Percentiles rank a stretch among this genome's conserved stretches.
phyloP scores from a whole-genome alignment of 2,113 vertebrate species.

The Kryptolebias marmoratus region DNA sequence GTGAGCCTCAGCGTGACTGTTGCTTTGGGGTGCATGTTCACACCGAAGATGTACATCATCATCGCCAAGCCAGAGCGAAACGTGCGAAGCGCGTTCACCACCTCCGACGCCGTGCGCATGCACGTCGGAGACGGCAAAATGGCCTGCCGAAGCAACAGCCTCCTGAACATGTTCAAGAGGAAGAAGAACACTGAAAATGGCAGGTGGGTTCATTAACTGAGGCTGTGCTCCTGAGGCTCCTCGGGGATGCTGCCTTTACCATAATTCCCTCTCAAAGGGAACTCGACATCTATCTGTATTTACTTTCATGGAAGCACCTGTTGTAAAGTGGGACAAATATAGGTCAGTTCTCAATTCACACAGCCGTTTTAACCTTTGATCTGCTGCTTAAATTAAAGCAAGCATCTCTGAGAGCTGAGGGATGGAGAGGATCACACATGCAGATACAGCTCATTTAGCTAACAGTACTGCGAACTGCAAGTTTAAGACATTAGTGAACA shows the following conservation, averaged over 20 bases:
- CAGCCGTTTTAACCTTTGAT: constrained; percentile 54
- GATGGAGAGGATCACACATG: constrained; percentile 37
- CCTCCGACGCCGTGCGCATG: constrained; percentile 97
- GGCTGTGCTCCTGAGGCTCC: constrained; percentile 71
- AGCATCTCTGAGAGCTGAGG: constrained; percentile 70
- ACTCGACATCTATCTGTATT: constrained; percentile 59
- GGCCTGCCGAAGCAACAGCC: constrained; percentile 92
- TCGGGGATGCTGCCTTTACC: constrained; percentile 68
- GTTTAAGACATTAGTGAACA: neutral
- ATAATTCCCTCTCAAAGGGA: constrained; percentile 58
- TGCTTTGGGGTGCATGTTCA: constrained; percentile 98
- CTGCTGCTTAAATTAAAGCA: constrained; percentile 70
- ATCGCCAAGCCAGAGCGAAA: constrained; percentile 97
- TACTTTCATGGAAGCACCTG: constrained; percentile 63
- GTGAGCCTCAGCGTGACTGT: constrained; percentile 98
- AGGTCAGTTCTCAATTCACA: constrained; percentile 74
- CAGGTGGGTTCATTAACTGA: constrained; percentile 85
- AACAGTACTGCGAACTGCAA: neutral
- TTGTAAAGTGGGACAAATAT: constrained; percentile 67
- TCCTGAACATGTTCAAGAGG: constrained; percentile 97
- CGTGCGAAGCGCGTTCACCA: constrained; percentile 98
- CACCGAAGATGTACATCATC: constrained; percentile 99
- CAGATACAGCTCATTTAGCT: neutral
- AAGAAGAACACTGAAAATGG: constrained; percentile 93
- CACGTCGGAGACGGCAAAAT: constrained; percentile 95